These are phyloP conservation scores for Tadarida brasiliensis DNA, from an alignment of 2,797 vertebrate species.

Conservation along the genomic window DNA sequence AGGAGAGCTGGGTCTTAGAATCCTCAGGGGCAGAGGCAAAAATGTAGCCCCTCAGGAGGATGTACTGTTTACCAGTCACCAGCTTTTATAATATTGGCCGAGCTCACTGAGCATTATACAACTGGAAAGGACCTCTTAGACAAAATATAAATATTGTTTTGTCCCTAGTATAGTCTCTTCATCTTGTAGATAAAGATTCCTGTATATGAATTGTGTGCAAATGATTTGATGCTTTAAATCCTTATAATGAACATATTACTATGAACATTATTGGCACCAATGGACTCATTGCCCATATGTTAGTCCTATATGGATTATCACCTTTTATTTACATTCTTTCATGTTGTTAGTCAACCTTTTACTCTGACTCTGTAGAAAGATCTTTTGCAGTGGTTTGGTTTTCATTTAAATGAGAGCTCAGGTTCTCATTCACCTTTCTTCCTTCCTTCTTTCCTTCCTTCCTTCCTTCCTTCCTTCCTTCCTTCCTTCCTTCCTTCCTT, in stretches of 20 bases:
- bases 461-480: fast-evolving
- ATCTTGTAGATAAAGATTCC: background rate
- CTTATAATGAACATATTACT: background rate
- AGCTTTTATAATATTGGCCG: background rate
- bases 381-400: constrained; percentile 1
- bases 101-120: background rate
- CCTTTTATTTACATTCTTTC: background rate
- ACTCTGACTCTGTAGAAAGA: background rate
- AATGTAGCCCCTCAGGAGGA: background rate
- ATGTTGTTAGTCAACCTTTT: background rate
- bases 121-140: background rate
- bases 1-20: background rate
- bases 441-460: background rate
- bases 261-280: background rate
- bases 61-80: background rate
- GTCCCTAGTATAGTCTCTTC: background rate
- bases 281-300: background rate
- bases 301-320: background rate
- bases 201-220: background rate
- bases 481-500: too few relatives aligned
- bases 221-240: background rate
- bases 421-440: background rate
- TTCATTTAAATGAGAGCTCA: background rate
- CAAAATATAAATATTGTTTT: background rate
- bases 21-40: background rate